A percentile compares a stretch with the other conserved stretches of the same genome.
phyloP scores from a whole-genome alignment of 2,888 invertebrate genomes.

The Cistogaster globosa region DNA sequence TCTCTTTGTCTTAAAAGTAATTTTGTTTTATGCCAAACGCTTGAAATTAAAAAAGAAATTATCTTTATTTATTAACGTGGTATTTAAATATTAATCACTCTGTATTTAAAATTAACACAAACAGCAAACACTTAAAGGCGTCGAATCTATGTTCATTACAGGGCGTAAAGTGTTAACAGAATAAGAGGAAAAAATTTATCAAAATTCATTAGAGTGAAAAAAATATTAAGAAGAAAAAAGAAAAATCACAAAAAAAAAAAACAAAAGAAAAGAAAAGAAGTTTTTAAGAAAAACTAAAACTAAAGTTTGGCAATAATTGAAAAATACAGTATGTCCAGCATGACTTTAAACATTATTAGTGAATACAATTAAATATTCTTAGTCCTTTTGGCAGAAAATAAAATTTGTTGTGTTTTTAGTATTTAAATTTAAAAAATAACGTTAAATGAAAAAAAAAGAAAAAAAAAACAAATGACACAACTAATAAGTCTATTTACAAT shows the following conservation, averaged over 20 bases:
- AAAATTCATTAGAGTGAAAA: conserved; percentile 49
- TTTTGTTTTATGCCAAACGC: too few species aligned
- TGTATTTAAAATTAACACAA: conserved; percentile 8
- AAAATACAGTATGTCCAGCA: too few species aligned
- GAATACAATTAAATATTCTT: too few species aligned
- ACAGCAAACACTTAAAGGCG: conserved; percentile 20
- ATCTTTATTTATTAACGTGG: not conserved
- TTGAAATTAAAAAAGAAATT: too few species aligned
- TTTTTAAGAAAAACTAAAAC: conserved; percentile 32
- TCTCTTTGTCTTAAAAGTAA: too few species aligned
- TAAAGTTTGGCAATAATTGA: conserved; percentile 15
- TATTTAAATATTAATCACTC: conserved; percentile 14
- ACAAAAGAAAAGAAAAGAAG: conserved; percentile 37
- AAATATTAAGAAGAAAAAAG: not conserved
- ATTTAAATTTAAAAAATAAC: too few species aligned
- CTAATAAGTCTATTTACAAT: too few species aligned
- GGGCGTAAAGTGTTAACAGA: conserved; percentile 15
- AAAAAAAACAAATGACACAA: too few species aligned
- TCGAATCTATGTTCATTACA: conserved; percentile 48
- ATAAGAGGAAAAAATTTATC: conserved; percentile 46
- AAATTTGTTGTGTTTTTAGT: too few species aligned
- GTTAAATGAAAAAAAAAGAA: too few species aligned
- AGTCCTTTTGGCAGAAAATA: too few species aligned
- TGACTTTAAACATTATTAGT: too few species aligned
- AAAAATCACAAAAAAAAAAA: conserved; percentile 17